Base-by-base conservation (phyloP, 2,888 invertebrate genomes). In the Pandemis heparana region DNA sequence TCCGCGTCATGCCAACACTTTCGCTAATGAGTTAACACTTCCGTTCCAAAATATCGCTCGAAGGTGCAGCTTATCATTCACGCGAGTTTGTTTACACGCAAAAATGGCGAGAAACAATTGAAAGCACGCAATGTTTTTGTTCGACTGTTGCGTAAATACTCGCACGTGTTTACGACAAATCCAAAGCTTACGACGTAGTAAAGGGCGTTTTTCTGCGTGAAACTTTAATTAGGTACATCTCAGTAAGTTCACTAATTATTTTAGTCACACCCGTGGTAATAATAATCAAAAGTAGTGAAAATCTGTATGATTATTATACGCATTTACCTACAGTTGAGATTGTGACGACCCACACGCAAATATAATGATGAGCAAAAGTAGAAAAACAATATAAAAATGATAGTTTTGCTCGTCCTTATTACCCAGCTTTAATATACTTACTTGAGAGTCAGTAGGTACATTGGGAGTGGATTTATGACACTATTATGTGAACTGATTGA, bases 1-100 rank as follows among this genome's bases (percentile, higher is more conserved):
- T 41, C n/a, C 70, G 9, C 77, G 79, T 78, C 79, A 72, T 75
- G 77, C 75, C 75, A 72, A 80, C 83, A 86, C 86, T 86, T 86
- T 84, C 82, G 83, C 84, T 86, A 87, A 86, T 85, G 83, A 85
- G 77, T 79, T 75, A 78, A 73, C 74, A 75, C 76, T 79, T 79
- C 78, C 77, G 79, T 75, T 73, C 65, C 70, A 59, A 79, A 68
- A 75, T 77, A 76, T 75, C 60, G 70, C 65, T 69, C 62, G 56
- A 51, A 73, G 75, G 71, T 69, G 71, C 48, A 67, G 69, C 71
- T 56, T 70, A 43, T 66, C 23, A 46, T 16, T n/a, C 38, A 65
- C 65, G 51, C 48, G 18, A 32, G 18, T 65, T 64, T 64, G 48
- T 64, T 65, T 65, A 38, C 23, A 43, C 23, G 38, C 18, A 62